A percentile compares a stretch with the other conserved stretches of the same genome.
Evolutionary conservation across 2,797 vertebrate species (phyloP).

Genomic region (Pyrrhura leucotis): DNA sequence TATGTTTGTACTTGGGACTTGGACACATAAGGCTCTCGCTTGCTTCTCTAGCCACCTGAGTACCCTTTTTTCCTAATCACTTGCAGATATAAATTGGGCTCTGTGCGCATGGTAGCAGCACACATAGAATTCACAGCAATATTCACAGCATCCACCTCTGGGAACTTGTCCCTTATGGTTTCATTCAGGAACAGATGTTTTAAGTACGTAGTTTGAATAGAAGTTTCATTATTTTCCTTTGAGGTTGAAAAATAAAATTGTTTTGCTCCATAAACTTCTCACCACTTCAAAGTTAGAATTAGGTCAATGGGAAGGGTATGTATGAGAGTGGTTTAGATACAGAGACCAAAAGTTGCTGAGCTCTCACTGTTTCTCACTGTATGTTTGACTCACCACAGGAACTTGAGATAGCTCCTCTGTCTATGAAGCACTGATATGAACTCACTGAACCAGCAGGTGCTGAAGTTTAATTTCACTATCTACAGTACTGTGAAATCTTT

Average conservation of each 20-base stretch:
- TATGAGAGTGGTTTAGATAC: background rate
- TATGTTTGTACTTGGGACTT: background rate
- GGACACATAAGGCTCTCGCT: accelerated
- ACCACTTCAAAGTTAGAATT: background rate
- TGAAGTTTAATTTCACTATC: background rate
- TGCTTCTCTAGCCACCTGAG: background rate
- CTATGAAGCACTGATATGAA: background rate
- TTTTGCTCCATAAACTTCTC: background rate
- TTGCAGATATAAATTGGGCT: background rate
- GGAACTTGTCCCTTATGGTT: background rate
- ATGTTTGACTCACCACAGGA: background rate
- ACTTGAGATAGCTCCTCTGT: background rate
- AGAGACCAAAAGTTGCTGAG: background rate
- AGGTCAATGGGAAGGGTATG: background rate
- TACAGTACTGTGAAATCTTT: background rate
- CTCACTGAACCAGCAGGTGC: background rate
- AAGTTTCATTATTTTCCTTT: background rate
- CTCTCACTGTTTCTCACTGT: background rate
- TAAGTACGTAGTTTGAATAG: background rate
- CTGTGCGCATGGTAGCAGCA: background rate
- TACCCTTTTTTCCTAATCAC: background rate
- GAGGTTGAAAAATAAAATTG: background rate
- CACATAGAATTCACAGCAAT: background rate
- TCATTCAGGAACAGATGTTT: slow-evolving; percentile 11
- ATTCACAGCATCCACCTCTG: background rate